Evolutionary conservation across 2,888 invertebrate genomes (phyloP).

Genomic region (Lasioglossum lativentre): DNA sequence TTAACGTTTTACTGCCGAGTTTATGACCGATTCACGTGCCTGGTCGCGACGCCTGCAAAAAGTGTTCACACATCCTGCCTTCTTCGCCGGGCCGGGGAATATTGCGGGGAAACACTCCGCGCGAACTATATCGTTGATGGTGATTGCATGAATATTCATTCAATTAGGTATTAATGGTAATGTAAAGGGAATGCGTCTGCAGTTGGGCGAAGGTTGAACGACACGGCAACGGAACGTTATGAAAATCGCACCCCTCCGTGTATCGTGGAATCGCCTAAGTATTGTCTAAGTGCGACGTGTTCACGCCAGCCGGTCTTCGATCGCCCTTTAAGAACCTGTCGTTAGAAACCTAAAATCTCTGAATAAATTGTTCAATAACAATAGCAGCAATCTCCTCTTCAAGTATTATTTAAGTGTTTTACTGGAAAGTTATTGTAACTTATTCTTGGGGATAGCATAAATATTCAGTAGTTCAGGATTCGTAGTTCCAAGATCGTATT

Average conservation of each 20-base stretch:
- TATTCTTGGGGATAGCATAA: background rate
- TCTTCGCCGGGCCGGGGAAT: background rate
- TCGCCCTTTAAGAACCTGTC: background rate
- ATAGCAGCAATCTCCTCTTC: background rate
- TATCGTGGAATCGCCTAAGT: background rate
- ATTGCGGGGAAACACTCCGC: background rate
- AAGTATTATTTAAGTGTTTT: background rate
- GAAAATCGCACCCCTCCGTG: background rate
- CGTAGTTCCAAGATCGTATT: no score
- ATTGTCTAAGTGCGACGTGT: background rate
- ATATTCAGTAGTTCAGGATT: no score
- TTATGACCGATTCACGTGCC: slow-evolving; percentile 76
- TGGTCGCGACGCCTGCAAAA: slow-evolving; percentile 18
- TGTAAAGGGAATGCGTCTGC: background rate
- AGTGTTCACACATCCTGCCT: slow-evolving; percentile 20
- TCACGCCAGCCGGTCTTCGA: background rate
- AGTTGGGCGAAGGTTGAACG: background rate
- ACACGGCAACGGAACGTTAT: background rate
- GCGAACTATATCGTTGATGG: background rate
- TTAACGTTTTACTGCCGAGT: slow-evolving; percentile 77
- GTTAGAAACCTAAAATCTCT: background rate
- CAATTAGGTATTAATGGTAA: slow-evolving; percentile 11
- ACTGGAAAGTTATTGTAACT: background rate
- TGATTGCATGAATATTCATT: slow-evolving; percentile 19
- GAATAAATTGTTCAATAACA: background rate